Evolutionary conservation across 2,888 invertebrate species (phyloP).

Genomic region (Andrena trimmerana): DNA sequence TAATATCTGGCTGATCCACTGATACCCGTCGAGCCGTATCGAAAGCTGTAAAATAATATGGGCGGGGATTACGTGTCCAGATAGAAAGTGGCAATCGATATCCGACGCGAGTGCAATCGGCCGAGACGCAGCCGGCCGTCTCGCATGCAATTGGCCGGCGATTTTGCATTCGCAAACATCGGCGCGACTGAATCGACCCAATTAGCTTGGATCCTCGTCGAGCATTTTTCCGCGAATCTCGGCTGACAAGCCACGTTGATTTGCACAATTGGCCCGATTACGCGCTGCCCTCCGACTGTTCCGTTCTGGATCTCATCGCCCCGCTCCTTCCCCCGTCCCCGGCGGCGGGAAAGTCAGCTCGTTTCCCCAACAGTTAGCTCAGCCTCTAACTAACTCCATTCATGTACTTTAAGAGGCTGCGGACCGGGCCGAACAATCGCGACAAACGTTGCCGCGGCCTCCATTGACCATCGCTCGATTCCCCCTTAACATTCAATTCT

Average conservation of each 20-base stretch:
- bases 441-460: too few relatives aligned
- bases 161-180: constrained; percentile 45
- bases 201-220: constrained; percentile 21
- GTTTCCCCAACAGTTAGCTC: not conserved
- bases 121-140: not conserved
- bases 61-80: not conserved
- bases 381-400: constrained; percentile 32
- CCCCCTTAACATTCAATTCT: too few relatives aligned
- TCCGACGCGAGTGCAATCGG: constrained; percentile 36
- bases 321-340: not conserved
- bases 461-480: too few relatives aligned
- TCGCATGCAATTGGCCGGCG: constrained; percentile 12
- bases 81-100: constrained; percentile 47
- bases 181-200: constrained; percentile 40
- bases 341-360: not conserved
- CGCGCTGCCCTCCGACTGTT: not conserved
- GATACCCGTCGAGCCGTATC: not conserved
- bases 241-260: constrained; percentile 28
- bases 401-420: not conserved
- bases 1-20: not conserved
- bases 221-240: constrained; percentile 22
- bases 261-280: constrained; percentile 29
- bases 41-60: constrained; percentile 29
- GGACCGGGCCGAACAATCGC: too few relatives aligned
- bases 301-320: not conserved